Evolutionary conservation across 2,888 invertebrate genomes (phyloP).

Genomic region (Melanostoma scalare): DNA sequence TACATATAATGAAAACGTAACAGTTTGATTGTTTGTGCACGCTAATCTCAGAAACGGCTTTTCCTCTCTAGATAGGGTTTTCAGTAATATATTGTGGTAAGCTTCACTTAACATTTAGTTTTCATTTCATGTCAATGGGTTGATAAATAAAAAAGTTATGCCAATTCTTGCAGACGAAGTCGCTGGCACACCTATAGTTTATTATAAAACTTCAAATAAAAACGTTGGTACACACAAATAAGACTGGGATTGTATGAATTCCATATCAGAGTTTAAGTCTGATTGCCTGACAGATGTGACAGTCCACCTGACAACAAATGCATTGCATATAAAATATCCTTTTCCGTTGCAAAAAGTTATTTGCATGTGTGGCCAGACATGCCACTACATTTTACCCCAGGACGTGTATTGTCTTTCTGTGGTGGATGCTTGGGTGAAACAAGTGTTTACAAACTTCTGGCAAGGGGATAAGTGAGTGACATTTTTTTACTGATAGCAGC

Average conservation of each 20-base stretch:
- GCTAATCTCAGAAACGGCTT: too few species aligned
- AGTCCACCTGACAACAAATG: constrained; percentile 7
- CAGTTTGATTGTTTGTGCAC: too few species aligned
- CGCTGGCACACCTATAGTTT: too few species aligned
- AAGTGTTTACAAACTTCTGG: constrained; percentile 2
- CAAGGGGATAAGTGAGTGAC: constrained; percentile 4
- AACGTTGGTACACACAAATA: too few species aligned
- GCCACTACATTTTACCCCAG: constrained; percentile 12
- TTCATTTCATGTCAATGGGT: too few species aligned
- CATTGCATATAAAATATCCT: constrained; percentile 16
- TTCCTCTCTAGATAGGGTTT: too few species aligned
- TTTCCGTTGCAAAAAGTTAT: constrained; percentile 15
- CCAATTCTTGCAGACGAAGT: too few species aligned
- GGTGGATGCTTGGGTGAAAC: neutral
- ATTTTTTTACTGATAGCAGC: constrained; percentile 1
- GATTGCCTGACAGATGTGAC: constrained; percentile 19
- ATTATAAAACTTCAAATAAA: too few species aligned
- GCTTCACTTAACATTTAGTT: too few species aligned
- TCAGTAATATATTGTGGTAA: too few species aligned
- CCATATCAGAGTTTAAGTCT: neutral
- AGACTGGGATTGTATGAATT: neutral
- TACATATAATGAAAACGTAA: too few species aligned
- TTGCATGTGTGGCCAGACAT: constrained; percentile 17
- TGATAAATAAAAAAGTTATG: too few species aligned
- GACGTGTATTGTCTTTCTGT: neutral